Percentiles rank a stretch among this genome's conserved stretches.
Conservation (phyloP, 1,140 invertebrate genomes). For the Dinoponera quadriceps region DNA sequence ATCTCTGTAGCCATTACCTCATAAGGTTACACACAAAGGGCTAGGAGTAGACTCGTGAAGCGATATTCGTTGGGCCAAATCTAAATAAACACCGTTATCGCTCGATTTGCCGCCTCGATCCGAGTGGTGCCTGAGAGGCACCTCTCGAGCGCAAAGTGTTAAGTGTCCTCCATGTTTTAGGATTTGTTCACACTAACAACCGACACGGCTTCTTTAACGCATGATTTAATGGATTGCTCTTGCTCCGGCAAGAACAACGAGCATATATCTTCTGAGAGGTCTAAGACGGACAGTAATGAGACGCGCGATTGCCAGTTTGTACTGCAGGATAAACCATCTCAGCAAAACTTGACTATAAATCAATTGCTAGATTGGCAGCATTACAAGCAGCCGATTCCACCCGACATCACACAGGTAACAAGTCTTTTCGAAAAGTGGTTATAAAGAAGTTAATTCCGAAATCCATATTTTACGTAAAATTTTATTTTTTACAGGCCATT, state of each 20-base stretch:
- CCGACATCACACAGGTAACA: constrained; percentile 76
- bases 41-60: too few species aligned
- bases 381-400: constrained; percentile 76
- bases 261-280: constrained; percentile 34
- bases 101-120: too few species aligned
- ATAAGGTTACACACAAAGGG: too few species aligned
- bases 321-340: constrained; percentile 61
- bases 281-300: constrained; percentile 31
- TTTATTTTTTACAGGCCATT: constrained; percentile 76
- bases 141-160: too few species aligned
- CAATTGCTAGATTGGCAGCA: constrained; percentile 80
- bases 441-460: not conserved
- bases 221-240: constrained; percentile 80
- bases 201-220: constrained; percentile 77
- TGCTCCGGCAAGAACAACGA: constrained; percentile 64
- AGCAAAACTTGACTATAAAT: constrained; percentile 80
- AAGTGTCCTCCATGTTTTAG: constrained; percentile 65
- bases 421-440: not conserved
- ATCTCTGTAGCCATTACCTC: too few species aligned
- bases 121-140: too few species aligned
- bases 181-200: constrained; percentile 79
- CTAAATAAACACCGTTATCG: too few species aligned
- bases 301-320: constrained; percentile 69
- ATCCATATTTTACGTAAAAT: not conserved
- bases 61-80: too few species aligned